Evolutionary conservation across 2,888 invertebrate species (phyloP).

Genomic region (Crepidodera aurea): DNA sequence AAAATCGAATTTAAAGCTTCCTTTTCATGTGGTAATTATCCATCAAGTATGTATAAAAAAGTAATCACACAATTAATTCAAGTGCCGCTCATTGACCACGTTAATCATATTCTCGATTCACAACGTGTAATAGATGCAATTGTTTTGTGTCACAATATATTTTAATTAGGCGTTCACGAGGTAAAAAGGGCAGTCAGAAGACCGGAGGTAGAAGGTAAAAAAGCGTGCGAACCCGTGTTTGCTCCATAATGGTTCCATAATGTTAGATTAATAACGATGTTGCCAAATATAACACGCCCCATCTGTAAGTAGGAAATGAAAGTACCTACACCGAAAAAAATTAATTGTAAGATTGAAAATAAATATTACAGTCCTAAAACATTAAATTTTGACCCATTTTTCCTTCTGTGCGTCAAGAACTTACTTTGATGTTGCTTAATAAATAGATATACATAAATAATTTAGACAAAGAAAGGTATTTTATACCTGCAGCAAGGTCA

Average conservation of each 20-base stretch:
- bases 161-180: conserved; percentile 35
- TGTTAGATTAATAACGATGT: conserved; percentile 48
- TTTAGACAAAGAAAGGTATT: no score
- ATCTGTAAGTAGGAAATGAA: background rate
- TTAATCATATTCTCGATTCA: conserved; percentile 17
- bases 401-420: no score
- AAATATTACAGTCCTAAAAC: no score
- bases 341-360: no score
- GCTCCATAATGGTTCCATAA: conserved; percentile 44
- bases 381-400: no score
- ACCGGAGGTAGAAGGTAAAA: conserved; percentile 32
- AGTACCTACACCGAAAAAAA: no score
- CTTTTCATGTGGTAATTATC: background rate
- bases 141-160: conserved; percentile 41
- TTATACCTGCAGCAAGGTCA: no score
- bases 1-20: background rate
- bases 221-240: conserved; percentile 44
- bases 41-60: background rate
- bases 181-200: conserved; percentile 28
- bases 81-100: conserved; percentile 15
- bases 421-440: no score
- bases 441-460: no score
- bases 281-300: background rate
- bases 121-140: conserved; percentile 16
- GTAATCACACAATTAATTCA: conserved; percentile 5